Evolutionary conservation across 2,113 vertebrate species (phyloP).

Genomic region (Tyto alba): DNA sequence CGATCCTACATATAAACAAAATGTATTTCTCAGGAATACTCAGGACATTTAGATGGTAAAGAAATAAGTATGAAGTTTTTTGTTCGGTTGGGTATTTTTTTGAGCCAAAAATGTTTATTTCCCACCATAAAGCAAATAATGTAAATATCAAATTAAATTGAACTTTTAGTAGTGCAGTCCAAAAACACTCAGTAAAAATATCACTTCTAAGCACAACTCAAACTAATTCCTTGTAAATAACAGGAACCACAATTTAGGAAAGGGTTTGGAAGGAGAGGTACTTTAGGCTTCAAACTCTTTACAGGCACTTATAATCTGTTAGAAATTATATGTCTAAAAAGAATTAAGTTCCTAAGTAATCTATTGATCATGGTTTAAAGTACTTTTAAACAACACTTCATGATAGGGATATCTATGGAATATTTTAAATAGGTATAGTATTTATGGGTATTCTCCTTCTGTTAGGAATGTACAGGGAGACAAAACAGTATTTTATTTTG

Average conservation of each 20-base stretch:
- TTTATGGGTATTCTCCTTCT: background rate
- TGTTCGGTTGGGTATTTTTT: accelerated
- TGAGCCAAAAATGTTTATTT: background rate
- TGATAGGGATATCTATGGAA: background rate
- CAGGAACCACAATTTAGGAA: background rate
- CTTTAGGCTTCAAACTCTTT: background rate
- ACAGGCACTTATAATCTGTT: background rate
- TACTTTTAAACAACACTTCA: background rate
- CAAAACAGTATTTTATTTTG: background rate
- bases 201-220: background rate
- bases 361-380: background rate
- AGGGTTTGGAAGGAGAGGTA: background rate
- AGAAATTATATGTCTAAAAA: background rate
- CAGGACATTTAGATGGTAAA: background rate
- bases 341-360: background rate
- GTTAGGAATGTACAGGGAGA: background rate
- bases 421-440: background rate
- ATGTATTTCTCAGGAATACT: background rate
- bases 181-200: background rate
- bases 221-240: background rate
- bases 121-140: background rate
- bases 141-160: background rate
- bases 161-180: background rate
- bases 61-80: background rate
- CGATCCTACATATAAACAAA: background rate